phyloP scores from a whole-genome alignment of 2,797 vertebrate species.

The Anableps anableps region DNA sequence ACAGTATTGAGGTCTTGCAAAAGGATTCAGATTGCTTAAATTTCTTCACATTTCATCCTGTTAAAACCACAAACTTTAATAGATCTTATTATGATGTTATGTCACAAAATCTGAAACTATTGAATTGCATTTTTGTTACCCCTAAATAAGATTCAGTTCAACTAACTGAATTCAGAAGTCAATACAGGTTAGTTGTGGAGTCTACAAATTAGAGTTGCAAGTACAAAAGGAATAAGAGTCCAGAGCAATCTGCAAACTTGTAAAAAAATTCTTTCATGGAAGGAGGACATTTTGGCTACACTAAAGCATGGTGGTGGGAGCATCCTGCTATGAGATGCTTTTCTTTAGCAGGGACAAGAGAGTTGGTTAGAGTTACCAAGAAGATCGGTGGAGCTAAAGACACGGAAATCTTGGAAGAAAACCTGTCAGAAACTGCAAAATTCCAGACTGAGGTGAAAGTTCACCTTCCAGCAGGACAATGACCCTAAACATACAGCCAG shows the following conservation, averaged over 20 bases:
- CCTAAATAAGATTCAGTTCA: neutral
- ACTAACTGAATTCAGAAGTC: neutral
- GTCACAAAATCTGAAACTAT: too few relatives aligned
- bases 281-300: neutral
- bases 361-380: neutral
- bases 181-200: neutral
- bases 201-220: neutral
- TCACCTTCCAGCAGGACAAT: neutral
- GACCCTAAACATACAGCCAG: neutral
- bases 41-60: neutral
- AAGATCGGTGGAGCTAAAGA: neutral
- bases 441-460: neutral
- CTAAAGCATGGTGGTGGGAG: neutral
- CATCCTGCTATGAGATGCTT: neutral
- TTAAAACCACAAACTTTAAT: neutral
- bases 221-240: neutral
- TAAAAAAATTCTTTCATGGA: neutral
- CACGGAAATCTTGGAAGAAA: neutral
- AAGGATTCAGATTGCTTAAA: neutral
- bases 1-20: conserved; percentile 4
- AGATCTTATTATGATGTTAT: neutral
- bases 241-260: neutral
- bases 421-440: neutral
- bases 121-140: neutral
- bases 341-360: neutral